These are phyloP conservation scores for Centropristis striata DNA, from an alignment of 2,113 vertebrate species.

Conservation along the genomic window DNA sequence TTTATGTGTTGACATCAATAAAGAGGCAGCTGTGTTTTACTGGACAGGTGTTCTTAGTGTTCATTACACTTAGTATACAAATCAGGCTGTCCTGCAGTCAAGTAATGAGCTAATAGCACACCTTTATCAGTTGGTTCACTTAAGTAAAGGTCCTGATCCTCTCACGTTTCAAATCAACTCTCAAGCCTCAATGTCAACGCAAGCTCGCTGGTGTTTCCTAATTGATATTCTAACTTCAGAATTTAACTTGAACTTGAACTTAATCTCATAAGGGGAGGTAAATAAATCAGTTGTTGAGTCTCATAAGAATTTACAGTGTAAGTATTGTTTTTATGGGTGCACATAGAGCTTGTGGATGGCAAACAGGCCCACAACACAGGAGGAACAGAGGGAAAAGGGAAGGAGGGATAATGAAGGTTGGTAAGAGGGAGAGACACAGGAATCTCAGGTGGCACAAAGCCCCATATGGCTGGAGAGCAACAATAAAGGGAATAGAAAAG, in stretches of 20 bases:
- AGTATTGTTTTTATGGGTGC: neutral
- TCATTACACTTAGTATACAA: neutral
- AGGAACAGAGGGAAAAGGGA: neutral
- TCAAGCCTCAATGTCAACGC: neutral
- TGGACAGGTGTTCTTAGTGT: too few relatives aligned
- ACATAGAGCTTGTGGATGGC: constrained; percentile 2
- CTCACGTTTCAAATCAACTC: neutral
- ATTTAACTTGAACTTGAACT: too few relatives aligned
- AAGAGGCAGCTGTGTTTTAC: neutral
- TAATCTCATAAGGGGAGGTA: too few relatives aligned
- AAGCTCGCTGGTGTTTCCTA: neutral
- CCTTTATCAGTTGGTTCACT: neutral
- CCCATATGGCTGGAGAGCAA: constrained; percentile 10
- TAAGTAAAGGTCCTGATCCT: neutral
- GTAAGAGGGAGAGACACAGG: constrained; percentile 7
- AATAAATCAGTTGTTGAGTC: neutral
- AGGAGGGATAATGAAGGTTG: neutral
- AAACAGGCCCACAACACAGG: constrained; percentile 1
- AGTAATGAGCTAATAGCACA: neutral
- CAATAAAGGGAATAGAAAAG: constrained; percentile 3
- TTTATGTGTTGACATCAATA: neutral
- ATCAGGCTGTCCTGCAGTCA: neutral
- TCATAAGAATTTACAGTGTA: neutral
- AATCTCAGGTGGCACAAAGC: constrained; percentile 35
- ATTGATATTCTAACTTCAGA: neutral